Base-by-base conservation (phyloP, 2,797 vertebrate species). In the Margarornis squamiger region DNA sequence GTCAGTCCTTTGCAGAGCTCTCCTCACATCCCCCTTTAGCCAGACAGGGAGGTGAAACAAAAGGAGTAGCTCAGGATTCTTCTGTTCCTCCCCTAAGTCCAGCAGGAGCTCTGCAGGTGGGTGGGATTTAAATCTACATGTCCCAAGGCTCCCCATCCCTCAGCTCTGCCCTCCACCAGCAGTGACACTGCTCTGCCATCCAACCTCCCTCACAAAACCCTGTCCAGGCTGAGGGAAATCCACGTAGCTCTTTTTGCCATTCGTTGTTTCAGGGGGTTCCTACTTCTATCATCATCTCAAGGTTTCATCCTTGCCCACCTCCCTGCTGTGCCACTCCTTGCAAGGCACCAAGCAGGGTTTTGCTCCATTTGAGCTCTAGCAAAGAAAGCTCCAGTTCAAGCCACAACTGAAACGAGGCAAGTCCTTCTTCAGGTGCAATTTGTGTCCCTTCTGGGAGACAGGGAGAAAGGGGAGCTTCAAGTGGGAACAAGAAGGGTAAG, bases 381-480 rank as follows among this genome's bases (percentile, higher is more conserved):
- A 65, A 41, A 34, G 45, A 55, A 58, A 59, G 4, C 41, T 84
- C 43, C 30, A 49, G 18, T 12, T 39, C 74, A 52, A 4, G 8
- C 1, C 1, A 22, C 34, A 21, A 11, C 16, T 30, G 71, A 23
- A 14, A n/a, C 0, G 15, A 58, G 38, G 24, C 14, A 12, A 65
- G 18, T 14, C 30, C 71, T 65, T 13, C 58, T 10, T 10, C 17
- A 20, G 29, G 14, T 10, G 21, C 51, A 38, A 3, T 4, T 45
- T 6, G 4, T 10, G 49, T 19, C 34, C 32, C 8, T 11, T 10
- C 21, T 7, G 70, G 49, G 43, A 76, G 48, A 23, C 17, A 7
- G 63, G 21, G 18, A 68, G 59, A n/a, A 32, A 26, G 12, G 6
- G n/a, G 6, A 51, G 70, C 30, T 65, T 38, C 39, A 58, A 51